Evolutionary conservation across 2,797 vertebrate species (phyloP).

Genomic region (Enoplosus armatus): DNA sequence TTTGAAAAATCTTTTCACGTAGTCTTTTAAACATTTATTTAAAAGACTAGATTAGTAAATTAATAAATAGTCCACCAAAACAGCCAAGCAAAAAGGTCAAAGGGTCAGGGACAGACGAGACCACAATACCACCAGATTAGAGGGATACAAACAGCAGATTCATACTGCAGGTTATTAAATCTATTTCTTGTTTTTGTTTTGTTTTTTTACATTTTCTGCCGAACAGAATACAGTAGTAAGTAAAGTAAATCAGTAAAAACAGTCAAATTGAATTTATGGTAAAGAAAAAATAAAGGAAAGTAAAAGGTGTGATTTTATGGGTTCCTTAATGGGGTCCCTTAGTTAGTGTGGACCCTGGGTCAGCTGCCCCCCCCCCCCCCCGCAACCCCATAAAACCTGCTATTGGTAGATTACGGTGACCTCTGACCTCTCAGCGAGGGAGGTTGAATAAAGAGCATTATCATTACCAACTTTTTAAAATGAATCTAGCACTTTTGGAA

Average conservation of each 20-base stretch:
- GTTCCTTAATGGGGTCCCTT: not conserved
- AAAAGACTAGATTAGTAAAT: too few species aligned
- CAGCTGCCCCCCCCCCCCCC: too few species aligned
- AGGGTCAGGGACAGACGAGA: not conserved
- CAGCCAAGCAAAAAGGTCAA: not conserved
- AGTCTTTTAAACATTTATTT: too few species aligned
- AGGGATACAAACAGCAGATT: not conserved
- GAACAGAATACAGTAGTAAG: not conserved
- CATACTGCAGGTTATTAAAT: not conserved
- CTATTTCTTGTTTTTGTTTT: too few species aligned
- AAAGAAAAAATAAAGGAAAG: not conserved
- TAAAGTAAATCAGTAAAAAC: not conserved
- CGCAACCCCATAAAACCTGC: not conserved
- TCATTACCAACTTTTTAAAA: not conserved
- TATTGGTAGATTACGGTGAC: not conserved
- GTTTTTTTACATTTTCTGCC: not conserved
- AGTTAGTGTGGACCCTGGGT: not conserved
- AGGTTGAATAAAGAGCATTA: not conserved
- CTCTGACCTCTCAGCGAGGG: constrained; percentile 14
- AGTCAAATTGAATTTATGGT: not conserved
- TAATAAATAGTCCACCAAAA: too few species aligned
- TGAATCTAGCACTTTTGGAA: not conserved
- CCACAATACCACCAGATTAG: too few species aligned
- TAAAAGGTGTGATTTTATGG: not conserved
- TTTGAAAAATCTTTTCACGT: not conserved